Evolutionary conservation across 1,140 invertebrate species (phyloP).

Genomic region (Leucophenga varia): DNA sequence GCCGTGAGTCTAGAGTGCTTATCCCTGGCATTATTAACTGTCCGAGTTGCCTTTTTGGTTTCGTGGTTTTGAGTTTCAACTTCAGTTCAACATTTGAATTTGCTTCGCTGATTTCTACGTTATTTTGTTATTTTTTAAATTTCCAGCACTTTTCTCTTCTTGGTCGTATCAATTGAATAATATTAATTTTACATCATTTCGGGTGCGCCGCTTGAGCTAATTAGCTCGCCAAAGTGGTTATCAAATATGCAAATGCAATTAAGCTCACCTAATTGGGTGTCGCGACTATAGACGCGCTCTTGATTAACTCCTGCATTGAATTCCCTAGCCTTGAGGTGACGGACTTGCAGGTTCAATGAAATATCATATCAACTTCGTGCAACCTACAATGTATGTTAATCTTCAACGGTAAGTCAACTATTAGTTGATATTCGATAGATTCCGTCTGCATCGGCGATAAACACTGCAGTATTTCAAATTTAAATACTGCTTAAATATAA

Average conservation of each 20-base stretch:
- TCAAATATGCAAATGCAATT: constrained; percentile 18
- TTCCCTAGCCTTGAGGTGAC: no score
- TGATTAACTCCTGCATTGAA: no score
- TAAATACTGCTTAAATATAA: no score
- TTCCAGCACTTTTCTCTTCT: neutral
- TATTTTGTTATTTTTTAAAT: no score
- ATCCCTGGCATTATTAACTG: constrained; percentile 44
- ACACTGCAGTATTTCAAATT: no score
- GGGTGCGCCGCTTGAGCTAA: neutral
- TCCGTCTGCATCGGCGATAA: no score
- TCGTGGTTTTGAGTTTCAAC: constrained; percentile 24
- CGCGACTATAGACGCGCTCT: no score
- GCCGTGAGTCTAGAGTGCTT: constrained; percentile 35
- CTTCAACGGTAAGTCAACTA: no score
- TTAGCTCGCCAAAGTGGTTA: constrained; percentile 19
- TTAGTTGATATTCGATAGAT: no score
- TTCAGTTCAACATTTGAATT: constrained; percentile 15
- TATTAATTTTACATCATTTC: constrained; percentile 3
- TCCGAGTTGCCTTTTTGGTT: constrained; percentile 15
- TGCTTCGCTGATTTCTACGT: constrained; percentile 1
- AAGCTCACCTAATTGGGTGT: constrained; percentile 16
- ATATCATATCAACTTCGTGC: no score
- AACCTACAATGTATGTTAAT: no score
- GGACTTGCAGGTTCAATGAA: no score
- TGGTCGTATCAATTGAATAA: constrained; percentile 6